Conservation (phyloP, 2,113 vertebrate genomes). For the Saimiri boliviensis region DNA sequence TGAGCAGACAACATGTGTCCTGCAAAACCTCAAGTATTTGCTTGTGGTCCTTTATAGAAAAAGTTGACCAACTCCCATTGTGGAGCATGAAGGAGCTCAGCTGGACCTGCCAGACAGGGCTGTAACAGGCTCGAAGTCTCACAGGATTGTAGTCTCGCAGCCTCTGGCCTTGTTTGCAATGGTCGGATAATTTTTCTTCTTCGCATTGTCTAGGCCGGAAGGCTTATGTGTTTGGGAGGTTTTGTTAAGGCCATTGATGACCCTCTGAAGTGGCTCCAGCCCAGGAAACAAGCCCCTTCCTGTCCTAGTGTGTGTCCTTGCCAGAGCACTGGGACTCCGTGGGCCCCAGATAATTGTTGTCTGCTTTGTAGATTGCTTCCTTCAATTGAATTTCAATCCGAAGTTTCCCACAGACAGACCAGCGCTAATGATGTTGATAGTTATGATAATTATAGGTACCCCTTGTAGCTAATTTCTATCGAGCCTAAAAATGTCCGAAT, state of each 20-base stretch:
- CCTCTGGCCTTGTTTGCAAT: background rate
- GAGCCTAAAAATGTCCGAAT: background rate
- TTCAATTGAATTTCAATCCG: background rate
- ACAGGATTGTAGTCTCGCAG: background rate
- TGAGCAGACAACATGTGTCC: background rate
- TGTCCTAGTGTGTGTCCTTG: background rate
- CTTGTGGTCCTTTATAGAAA: background rate
- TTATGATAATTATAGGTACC: too few species aligned
- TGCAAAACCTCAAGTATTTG: background rate
- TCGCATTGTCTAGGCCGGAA: constrained; percentile 13
- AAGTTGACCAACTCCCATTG: background rate
- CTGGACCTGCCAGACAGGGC: background rate
- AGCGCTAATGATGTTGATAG: background rate
- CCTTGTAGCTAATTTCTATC: too few species aligned
- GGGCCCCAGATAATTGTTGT: background rate
- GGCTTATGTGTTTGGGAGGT: constrained; percentile 39
- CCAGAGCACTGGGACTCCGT: too few species aligned
- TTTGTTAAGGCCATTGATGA: constrained; percentile 27
- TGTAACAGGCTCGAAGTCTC: too few species aligned
- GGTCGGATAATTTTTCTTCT: background rate
- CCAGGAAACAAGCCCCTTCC: constrained; percentile 54
- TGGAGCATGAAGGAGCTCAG: too few species aligned
- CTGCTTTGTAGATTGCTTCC: constrained; percentile 32
- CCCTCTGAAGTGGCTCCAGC: background rate
- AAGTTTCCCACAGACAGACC: background rate